phyloP scores from a whole-genome alignment of 2,888 invertebrate genomes.

The Tortricodes alternella region DNA sequence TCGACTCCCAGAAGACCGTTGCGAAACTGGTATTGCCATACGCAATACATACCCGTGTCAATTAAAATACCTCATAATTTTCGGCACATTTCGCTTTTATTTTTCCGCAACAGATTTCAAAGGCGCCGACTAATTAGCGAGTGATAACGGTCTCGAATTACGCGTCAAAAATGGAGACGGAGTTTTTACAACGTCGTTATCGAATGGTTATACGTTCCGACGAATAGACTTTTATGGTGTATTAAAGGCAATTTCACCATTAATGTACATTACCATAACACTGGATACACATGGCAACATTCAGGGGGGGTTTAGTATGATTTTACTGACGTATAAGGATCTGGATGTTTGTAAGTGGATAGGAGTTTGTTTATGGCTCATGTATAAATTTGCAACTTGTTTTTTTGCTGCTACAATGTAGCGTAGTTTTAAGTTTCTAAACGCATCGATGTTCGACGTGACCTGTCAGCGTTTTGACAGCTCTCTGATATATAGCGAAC shows the following conservation, averaged over 20 bases:
- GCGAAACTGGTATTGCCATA: constrained; percentile 17
- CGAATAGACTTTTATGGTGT: constrained; percentile 34
- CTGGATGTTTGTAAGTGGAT: neutral
- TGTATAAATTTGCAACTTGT: too few relatives aligned
- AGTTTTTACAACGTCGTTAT: constrained; percentile 31
- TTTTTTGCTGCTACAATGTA: too few relatives aligned
- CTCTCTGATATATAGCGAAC: too few relatives aligned
- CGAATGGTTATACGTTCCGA: constrained; percentile 26
- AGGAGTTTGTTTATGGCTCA: neutral
- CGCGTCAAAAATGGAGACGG: constrained; percentile 21
- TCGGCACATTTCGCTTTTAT: constrained; percentile 7
- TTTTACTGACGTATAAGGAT: neutral
- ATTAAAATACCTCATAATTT: constrained; percentile 22
- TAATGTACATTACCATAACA: constrained; percentile 22
- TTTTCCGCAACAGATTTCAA: constrained; percentile 22
- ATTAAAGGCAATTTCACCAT: constrained; percentile 33
- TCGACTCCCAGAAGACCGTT: neutral
- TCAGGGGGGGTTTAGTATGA: constrained; percentile 27
- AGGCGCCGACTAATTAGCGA: constrained; percentile 23
- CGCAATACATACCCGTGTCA: constrained; percentile 6
- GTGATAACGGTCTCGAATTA: constrained; percentile 25
- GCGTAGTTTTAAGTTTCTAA: too few relatives aligned
- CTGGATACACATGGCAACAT: constrained; percentile 25
- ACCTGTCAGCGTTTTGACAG: too few relatives aligned
- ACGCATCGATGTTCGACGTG: too few relatives aligned